Evolutionary conservation across 2,888 invertebrate species (phyloP), one percentile per base, ranked within the genome.

Genomic region (Oscheius sp.): DNA sequence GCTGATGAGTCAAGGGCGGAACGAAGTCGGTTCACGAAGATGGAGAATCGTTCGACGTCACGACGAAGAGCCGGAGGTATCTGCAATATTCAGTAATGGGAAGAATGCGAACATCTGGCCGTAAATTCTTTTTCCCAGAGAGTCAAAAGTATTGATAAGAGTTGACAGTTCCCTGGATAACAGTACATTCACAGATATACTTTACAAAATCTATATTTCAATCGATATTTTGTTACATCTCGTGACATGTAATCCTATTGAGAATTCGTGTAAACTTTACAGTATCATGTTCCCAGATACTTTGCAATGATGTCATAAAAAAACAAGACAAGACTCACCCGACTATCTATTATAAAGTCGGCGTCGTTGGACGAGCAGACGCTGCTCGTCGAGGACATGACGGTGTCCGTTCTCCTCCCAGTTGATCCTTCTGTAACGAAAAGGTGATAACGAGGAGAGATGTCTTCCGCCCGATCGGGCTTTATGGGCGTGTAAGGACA

Each of bases 11-110:
- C 84, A 47, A 87, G 77, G 7, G 85, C 80, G 21, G 77, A 70
- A 29, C 86, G 75, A 3, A 87, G 81, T 0, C 83, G 76, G 62
- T 79, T 79, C 13, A 82, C 76, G 74, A 85, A 84, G 33, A 86
- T 80, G 3, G 86, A 86, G 74, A 87, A 87, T 21, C 80, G 75
- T 73, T 87, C 87, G 47, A 87, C 84, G 75, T 86, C 86, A 10
- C 78, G 73, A 29, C 87, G 81, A 62, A 87, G 76, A n/a, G 81
- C 77, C 51, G 84, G 76, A 35, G 84, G 80, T 55, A 86, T 81
- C 83, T 86, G 66, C 78, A 85, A 60, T 5, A 4, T 33, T 42
- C 42, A 42, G 42, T 42, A 7, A 42, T 42, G 4, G 7, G 7
- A 42, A 7, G 42, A 42, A 42, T 42, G 42, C 7, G 42, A 42